Evolutionary conservation across 2,888 invertebrate genomes (phyloP).

Genomic region (Sinohyriopsis cumingii): DNA sequence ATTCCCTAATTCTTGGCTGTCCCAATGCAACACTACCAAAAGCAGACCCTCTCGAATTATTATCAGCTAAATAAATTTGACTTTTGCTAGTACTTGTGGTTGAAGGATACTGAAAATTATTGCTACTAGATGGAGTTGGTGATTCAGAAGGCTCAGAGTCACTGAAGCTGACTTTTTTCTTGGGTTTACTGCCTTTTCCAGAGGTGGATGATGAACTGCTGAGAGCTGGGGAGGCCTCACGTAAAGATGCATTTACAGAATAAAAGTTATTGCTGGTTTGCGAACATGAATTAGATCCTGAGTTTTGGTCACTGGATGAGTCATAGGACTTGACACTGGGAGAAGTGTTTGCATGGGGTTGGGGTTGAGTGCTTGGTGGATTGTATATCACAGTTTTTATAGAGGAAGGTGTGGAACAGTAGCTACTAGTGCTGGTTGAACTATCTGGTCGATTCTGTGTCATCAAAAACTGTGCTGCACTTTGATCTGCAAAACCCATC

Average conservation of each 20-base stretch:
- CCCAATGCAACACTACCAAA: not conserved
- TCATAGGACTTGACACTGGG: conserved; percentile 31
- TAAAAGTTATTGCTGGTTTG: conserved; percentile 25
- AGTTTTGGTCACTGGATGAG: conserved; percentile 26
- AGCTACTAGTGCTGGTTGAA: conserved; percentile 58
- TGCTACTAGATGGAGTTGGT: conserved; percentile 24
- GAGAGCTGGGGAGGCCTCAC: conserved; percentile 36
- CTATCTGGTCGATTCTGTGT: conserved; percentile 54
- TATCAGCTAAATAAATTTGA: not conserved
- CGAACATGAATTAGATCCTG: conserved; percentile 27
- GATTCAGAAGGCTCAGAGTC: conserved; percentile 50
- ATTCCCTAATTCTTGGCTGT: conserved; percentile 1
- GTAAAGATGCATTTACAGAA: conserved; percentile 19
- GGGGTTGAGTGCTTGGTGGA: conserved; percentile 25
- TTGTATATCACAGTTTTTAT: conserved; percentile 57
- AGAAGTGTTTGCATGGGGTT: conserved; percentile 15
- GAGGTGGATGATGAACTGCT: conserved; percentile 39
- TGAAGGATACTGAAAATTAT: conserved; percentile 8
- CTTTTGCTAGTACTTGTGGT: conserved; percentile 1
- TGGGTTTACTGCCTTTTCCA: conserved; percentile 35
- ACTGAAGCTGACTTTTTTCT: conserved; percentile 57
- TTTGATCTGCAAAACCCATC: conserved; percentile 18
- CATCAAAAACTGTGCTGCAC: conserved; percentile 1
- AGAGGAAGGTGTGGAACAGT: conserved; percentile 60
- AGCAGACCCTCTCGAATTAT: not conserved